Conservation (phyloP, 1,140 invertebrate genomes). For the Caenorhabditis latens region DNA sequence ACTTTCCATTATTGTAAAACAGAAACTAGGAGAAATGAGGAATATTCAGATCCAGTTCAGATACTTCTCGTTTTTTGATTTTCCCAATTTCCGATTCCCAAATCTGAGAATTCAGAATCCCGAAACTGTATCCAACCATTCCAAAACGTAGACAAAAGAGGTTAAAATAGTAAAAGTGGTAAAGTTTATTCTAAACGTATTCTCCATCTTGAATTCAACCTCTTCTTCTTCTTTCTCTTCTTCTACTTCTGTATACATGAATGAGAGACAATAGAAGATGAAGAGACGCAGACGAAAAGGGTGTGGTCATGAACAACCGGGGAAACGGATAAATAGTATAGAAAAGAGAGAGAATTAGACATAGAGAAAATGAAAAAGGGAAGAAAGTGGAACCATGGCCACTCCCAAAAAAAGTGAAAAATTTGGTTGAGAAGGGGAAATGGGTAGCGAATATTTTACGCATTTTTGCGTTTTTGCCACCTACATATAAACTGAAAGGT, state of each 20-base stretch:
- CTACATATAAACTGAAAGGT: background rate
- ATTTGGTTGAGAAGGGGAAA: background rate
- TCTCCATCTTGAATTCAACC: background rate
- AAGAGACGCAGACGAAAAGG: constrained; percentile 28
- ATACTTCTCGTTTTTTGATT: too few relatives aligned
- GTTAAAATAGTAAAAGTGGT: background rate
- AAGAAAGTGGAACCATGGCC: constrained; percentile 36
- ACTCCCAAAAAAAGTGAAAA: constrained; percentile 52
- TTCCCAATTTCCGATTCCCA: background rate
- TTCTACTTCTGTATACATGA: constrained; percentile 5
- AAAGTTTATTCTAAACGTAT: constrained; percentile 27
- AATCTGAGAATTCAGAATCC: background rate
- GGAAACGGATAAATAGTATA: background rate
- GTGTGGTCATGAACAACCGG: background rate
- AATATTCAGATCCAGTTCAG: too few relatives aligned
- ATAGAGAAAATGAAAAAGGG: background rate
- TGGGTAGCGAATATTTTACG: constrained; percentile 8
- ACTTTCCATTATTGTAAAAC: too few relatives aligned
- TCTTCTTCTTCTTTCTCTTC: background rate
- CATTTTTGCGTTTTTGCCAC: constrained; percentile 30
- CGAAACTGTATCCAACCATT: background rate
- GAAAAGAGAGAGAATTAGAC: background rate
- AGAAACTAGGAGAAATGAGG: too few relatives aligned
- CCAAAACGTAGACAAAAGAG: background rate
- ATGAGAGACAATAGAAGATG: background rate